These are phyloP conservation scores for Pygocentrus nattereri DNA, from an alignment of 2,797 vertebrate species.

Conservation along the genomic window DNA sequence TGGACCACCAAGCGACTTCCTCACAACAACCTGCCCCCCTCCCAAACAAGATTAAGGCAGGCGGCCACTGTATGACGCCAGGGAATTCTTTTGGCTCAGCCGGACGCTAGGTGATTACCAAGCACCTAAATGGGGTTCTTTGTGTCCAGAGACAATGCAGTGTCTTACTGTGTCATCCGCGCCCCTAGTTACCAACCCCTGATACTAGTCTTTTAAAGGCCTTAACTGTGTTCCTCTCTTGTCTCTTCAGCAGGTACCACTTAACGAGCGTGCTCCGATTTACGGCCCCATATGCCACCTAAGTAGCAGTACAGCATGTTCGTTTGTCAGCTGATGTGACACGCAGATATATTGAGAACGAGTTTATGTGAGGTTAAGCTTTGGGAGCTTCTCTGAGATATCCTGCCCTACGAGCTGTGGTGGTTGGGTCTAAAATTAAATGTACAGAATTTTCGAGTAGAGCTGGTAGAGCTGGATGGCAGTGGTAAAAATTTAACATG, in stretches of 20 bases:
- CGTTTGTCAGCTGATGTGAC: conserved; percentile 66
- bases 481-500: background rate
- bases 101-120: conserved; percentile 76
- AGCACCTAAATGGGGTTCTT: conserved; percentile 74
- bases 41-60: conserved; percentile 66
- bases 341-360: background rate
- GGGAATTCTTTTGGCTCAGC: conserved; percentile 60
- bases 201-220: conserved; percentile 70
- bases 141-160: conserved; percentile 78
- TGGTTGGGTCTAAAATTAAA: background rate
- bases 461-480: no score
- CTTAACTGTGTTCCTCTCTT: conserved; percentile 59
- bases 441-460: background rate
- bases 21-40: conserved; percentile 66
- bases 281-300: conserved; percentile 62
- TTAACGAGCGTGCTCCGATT: conserved; percentile 74
- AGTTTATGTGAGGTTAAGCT: background rate
- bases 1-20: conserved; percentile 72
- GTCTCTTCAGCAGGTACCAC: conserved; percentile 72
- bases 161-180: conserved; percentile 74
- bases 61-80: conserved; percentile 71
- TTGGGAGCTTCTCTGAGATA: background rate
- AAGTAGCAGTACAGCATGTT: conserved; percentile 56
- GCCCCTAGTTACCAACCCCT: conserved; percentile 76
- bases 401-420: background rate